A percentile compares a stretch with the other conserved stretches of the same genome.
Conservation (phyloP, 2,113 vertebrate species). For the Nerophis lumbriciformis region DNA sequence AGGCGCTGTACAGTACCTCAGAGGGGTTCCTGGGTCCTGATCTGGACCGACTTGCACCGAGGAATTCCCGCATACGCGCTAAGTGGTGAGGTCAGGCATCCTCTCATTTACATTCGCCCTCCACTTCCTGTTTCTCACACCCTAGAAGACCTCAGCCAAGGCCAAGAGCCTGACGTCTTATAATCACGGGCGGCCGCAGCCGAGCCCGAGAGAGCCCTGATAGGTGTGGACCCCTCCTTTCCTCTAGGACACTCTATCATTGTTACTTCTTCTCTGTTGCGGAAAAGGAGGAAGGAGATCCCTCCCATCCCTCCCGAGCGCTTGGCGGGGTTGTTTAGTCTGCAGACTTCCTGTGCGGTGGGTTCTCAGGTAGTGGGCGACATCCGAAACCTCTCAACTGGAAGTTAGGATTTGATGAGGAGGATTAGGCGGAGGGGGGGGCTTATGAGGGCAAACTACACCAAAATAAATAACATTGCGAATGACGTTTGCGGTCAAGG, state of each 20-base stretch:
- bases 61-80: slow-evolving; percentile 5
- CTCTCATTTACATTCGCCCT: slow-evolving; percentile 42
- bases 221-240: slow-evolving; percentile 43
- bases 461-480: too few relatives aligned
- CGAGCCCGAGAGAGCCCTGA: slow-evolving; percentile 2
- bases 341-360: slow-evolving; percentile 35
- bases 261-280: slow-evolving; percentile 39
- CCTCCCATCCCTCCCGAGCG: slow-evolving; percentile 54
- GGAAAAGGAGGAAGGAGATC: slow-evolving; percentile 48
- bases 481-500: too few relatives aligned
- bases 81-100: slow-evolving; percentile 46
- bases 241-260: slow-evolving; percentile 48
- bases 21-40: slow-evolving; percentile 33
- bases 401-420: background rate
- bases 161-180: slow-evolving; percentile 36
- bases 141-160: slow-evolving; percentile 32
- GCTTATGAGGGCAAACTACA: background rate
- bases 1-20: slow-evolving; percentile 13
- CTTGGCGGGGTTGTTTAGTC: slow-evolving; percentile 48
- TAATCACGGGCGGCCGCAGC: slow-evolving; percentile 34
- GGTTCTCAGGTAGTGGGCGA: slow-evolving; percentile 40
- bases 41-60: slow-evolving; percentile 11
- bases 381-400: slow-evolving; percentile 12
- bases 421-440: background rate
- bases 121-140: slow-evolving; percentile 52